Conservation (phyloP, 2,888 invertebrate genomes). For the Acleris cristana region DNA sequence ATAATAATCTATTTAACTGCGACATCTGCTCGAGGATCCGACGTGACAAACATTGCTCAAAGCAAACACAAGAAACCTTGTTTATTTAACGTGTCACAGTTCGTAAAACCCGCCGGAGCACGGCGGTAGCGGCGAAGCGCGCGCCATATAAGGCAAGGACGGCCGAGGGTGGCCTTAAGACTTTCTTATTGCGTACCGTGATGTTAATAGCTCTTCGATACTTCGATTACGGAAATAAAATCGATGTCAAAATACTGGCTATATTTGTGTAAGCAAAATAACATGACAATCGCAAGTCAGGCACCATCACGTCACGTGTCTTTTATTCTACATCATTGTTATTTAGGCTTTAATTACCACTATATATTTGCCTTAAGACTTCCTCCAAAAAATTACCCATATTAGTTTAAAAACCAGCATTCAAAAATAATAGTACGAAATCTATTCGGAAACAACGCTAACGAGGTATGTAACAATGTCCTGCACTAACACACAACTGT, state of each 20-base stretch:
- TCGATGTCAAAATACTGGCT: neutral
- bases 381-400: no score
- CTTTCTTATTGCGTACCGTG: constrained; percentile 43
- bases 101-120: constrained; percentile 18
- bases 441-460: neutral
- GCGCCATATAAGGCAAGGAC: constrained; percentile 72
- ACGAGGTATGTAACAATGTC: constrained; percentile 2
- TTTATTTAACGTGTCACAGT: constrained; percentile 15
- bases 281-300: no score
- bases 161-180: constrained; percentile 50
- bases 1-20: neutral
- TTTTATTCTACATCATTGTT: no score
- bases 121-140: constrained; percentile 50
- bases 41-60: neutral
- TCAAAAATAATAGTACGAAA: neutral
- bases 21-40: neutral
- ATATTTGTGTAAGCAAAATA: no score
- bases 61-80: constrained; percentile 18
- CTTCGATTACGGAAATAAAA: constrained; percentile 30
- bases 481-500: constrained; percentile 23
- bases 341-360: no score
- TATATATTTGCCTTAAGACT: no score
- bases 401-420: no score
- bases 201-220: constrained; percentile 29
- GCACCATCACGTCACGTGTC: no score